phyloP scores from a whole-genome alignment of 2,888 invertebrate genomes.

The Erebia aethiops region DNA sequence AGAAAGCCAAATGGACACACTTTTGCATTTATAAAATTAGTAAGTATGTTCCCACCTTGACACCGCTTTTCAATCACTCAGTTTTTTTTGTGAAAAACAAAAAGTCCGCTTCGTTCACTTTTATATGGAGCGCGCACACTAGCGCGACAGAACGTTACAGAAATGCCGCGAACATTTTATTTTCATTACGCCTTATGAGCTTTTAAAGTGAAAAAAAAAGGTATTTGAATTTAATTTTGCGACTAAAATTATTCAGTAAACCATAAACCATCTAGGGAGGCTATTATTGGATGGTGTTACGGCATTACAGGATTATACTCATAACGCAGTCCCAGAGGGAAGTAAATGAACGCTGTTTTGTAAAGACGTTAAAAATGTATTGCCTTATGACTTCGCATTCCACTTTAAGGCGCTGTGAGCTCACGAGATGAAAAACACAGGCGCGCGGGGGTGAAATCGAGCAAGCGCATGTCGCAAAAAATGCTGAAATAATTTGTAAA shows the following conservation, averaged over 20 bases:
- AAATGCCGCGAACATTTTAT: no score
- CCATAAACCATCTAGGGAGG: constrained; percentile 8
- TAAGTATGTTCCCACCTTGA: neutral
- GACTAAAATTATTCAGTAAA: constrained; percentile 6
- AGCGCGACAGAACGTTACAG: no score
- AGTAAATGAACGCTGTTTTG: constrained; percentile 50
- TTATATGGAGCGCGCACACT: no score
- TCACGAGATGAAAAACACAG: no score
- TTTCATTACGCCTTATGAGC: neutral
- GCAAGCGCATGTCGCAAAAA: no score
- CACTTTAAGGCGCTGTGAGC: constrained; percentile 62
- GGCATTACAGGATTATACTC: constrained; percentile 32
- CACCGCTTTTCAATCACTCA: neutral
- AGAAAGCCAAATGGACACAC: no score
- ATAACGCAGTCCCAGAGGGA: constrained; percentile 53
- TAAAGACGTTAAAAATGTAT: constrained; percentile 70
- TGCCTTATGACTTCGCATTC: constrained; percentile 53
- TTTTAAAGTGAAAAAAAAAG: constrained; percentile 54
- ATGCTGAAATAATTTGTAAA: no score
- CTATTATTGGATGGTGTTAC: constrained; percentile 35
- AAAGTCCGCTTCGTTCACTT: neutral
- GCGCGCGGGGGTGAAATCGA: no score
- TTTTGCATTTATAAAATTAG: neutral
- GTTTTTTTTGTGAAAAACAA: neutral
- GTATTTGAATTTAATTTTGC: constrained; percentile 49